phyloP scores from a whole-genome alignment of 30 jellyfish, hydroid and myxozoan genomes.

The Calvadosia cruxmelitensis region DNA sequence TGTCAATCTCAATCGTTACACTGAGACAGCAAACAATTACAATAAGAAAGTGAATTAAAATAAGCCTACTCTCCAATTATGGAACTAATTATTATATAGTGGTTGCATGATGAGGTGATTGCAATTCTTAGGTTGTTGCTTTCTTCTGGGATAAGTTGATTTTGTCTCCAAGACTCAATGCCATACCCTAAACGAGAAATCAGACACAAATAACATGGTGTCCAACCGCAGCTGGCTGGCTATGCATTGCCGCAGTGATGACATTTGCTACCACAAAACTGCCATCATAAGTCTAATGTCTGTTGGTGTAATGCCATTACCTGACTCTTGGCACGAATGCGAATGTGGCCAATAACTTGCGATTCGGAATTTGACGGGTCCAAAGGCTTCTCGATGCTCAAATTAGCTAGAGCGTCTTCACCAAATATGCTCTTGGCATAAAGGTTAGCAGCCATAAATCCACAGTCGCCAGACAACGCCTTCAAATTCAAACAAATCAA shows the following conservation, averaged over 20 bases:
- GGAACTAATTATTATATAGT: too few species aligned
- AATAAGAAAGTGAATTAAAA: too few species aligned
- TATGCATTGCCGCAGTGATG: too few species aligned
- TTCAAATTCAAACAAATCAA: not conserved
- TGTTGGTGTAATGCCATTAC: too few species aligned
- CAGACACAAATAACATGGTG: too few species aligned
- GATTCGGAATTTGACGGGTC: constrained; percentile 54
- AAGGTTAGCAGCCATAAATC: constrained; percentile 90
- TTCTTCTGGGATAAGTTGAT: constrained; percentile 79
- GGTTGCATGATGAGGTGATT: too few species aligned
- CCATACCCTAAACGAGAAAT: constrained; percentile 68
- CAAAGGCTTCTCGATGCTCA: constrained; percentile 73
- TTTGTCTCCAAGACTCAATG: constrained; percentile 83
- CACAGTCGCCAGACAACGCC: constrained; percentile 94
- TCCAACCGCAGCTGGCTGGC: too few species aligned
- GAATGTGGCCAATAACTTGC: constrained; percentile 78
- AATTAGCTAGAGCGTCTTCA: constrained; percentile 90
- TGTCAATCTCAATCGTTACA: too few species aligned
- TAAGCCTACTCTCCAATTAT: too few species aligned
- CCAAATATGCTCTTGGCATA: constrained; percentile 87
- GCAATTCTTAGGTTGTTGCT: not conserved
- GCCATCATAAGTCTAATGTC: too few species aligned
- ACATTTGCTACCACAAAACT: too few species aligned
- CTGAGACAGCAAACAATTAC: too few species aligned
- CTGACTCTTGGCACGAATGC: constrained; percentile 96